These are phyloP conservation scores for Leucopsar rothschildi DNA, from an alignment of 2,113 vertebrate species.

Conservation along the genomic window DNA sequence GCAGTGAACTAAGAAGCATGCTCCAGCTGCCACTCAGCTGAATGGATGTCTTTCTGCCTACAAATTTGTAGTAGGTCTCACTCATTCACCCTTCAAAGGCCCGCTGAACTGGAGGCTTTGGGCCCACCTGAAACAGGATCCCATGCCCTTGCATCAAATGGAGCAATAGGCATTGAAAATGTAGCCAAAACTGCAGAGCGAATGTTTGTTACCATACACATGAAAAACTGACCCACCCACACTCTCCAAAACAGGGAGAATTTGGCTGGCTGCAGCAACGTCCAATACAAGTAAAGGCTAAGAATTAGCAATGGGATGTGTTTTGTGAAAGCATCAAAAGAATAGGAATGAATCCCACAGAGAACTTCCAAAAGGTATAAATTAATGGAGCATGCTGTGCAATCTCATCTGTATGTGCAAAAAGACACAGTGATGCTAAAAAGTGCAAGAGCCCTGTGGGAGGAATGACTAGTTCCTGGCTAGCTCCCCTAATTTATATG, in stretches of 20 bases:
- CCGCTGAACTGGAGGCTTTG: not conserved
- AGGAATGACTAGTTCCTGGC: not conserved
- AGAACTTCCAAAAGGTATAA: not conserved
- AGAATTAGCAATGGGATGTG: not conserved
- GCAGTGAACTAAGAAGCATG: not conserved
- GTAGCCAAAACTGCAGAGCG: not conserved
- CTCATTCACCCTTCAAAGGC: not conserved
- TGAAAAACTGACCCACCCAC: rapidly evolving
- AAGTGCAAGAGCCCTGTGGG: not conserved
- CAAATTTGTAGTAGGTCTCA: not conserved
- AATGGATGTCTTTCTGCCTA: not conserved
- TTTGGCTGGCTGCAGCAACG: not conserved
- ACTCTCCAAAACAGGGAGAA: not conserved
- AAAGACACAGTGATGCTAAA: not conserved
- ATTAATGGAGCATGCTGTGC: rapidly evolving
- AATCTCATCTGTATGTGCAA: not conserved
- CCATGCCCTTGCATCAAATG: not conserved
- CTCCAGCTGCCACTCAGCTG: not conserved
- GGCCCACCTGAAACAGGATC: not conserved
- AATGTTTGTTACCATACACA: not conserved
- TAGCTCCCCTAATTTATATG: not conserved
- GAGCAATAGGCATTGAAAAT: not conserved
- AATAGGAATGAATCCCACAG: not conserved
- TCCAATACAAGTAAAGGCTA: not conserved
- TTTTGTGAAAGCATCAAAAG: not conserved